phyloP scores from a whole-genome alignment of 2,113 vertebrate genomes.

The Amphilophus citrinellus region DNA sequence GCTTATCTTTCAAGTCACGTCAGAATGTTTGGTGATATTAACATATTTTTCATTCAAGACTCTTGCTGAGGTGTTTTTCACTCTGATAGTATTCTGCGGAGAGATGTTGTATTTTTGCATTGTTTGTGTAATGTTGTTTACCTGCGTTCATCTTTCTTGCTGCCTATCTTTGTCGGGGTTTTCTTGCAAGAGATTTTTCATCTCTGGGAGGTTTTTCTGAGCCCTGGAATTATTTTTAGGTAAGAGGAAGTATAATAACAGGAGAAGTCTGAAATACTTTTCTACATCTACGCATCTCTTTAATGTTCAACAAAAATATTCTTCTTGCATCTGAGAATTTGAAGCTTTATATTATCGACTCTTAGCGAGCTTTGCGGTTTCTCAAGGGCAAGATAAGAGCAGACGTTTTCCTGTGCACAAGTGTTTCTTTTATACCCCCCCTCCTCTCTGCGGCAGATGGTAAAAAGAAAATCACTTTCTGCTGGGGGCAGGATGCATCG shows the following conservation, averaged over 20 bases:
- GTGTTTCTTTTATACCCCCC: background rate
- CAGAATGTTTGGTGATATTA: background rate
- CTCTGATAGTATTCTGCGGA: background rate
- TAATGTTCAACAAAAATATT: conserved; percentile 31
- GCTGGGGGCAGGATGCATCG: conserved; percentile 55
- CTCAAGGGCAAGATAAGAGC: conserved; percentile 73
- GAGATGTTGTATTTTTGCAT: conserved; percentile 9
- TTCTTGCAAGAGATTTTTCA: conserved; percentile 1
- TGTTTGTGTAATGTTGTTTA: background rate
- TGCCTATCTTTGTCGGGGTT: background rate
- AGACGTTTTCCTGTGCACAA: conserved; percentile 49
- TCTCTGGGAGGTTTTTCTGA: background rate
- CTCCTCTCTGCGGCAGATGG: conserved; percentile 71
- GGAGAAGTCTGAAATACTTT: background rate
- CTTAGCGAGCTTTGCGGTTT: conserved; percentile 44
- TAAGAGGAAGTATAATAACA: background rate
- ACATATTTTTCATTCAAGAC: background rate
- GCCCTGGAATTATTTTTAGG: background rate
- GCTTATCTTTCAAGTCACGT: conserved; percentile 1
- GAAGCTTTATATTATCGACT: conserved; percentile 49
- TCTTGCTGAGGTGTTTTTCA: background rate
- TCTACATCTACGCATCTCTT: background rate
- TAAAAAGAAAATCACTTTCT: conserved; percentile 74
- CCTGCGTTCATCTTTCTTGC: background rate
- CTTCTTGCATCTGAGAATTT: conserved; percentile 29